Base-by-base conservation (phyloP, 2,888 invertebrate genomes). In the Sphecodes monilicornis region DNA sequence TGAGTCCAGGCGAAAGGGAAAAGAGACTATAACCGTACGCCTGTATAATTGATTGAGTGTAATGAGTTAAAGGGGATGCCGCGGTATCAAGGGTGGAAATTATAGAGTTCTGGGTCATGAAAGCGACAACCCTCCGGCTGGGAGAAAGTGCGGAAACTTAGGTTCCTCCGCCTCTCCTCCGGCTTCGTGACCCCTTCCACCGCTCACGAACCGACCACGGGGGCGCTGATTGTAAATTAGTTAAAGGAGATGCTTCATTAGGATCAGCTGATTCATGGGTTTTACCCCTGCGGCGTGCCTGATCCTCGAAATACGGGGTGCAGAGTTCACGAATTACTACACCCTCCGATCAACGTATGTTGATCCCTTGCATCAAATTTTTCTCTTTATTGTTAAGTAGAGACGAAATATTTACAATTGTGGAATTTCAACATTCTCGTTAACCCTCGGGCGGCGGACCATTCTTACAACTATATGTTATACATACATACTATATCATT, bases 181-280 rank as follows among this genome's bases (percentile, higher is more conserved):
- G 70, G 76, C 54, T 71, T 60, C 70, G 22, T 79, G 82, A 80
- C 50, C 69, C 54, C 86, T 57, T 66, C 76, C 29, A 32, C 72
- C 86, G 60, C 80, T 83, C 78, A 82, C 82, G 66, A 60, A 70
- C 57, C 71, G 80, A 74, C 80, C 74, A 86, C 84, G 87, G 87
- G 85, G 86, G 88, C 87, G 92, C 92, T 93, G 93, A 94, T 94
- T 94, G 93, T 91, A 93, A 94, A 94, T 94, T 94, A 93, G 93
- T 94, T 94, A 93, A 94, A 94, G 94, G 92, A 92, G 93, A 94
- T 93, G 92, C 91, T 93, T 93, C 92, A 91, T 94, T 93, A 93
- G 90, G 87, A 90, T 89, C 91, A 91, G 89, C 91, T 90, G 91
- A 80, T 88, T 89, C 76, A 76, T 80, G 43, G 26, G 50, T 77